Base-by-base conservation (phyloP, 2,888 invertebrate species). In the Lampropteryx suffumata region DNA sequence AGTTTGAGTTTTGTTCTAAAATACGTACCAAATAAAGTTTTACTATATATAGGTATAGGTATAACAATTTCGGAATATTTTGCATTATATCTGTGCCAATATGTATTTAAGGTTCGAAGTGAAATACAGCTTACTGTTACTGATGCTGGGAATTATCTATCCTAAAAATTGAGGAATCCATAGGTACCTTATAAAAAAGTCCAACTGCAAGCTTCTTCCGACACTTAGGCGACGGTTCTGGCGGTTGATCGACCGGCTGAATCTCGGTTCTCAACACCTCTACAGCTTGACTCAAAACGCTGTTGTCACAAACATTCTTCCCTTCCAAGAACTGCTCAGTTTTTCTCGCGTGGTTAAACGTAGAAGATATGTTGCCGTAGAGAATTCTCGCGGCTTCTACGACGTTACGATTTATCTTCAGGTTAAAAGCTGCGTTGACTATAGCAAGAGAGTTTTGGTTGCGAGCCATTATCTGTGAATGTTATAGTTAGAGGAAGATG, bases 361-460 rank as follows among this genome's bases (percentile, higher is more conserved):
- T 61, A 0, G 92, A 78, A 47, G 90, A 86, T 17, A 95, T 94
- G 28, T 94, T 94, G 0, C 95, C 95, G 59, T 91, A 94, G 1
- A 94, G 92, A 26, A 95, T 91, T 6, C 82, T 84, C 0, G 93
- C 93, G 1, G 56, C 64, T 51, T 69, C 68, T 39, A 79, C 68
- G 1, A 58, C 48, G 1, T 67, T 29, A 46, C 80, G 73, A 45
- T 81, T 73, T 3, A 94, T 55, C 69, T 93, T 90, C n/a, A 95
- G 68, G 0, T 94, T 82, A 64, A 95, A 95, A 0, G 93, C 95
- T 1, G 94, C 94, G 68, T 95, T 95, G 0, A 96, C 94, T 50
- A 94, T 93, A 0, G 95, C 95, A 65, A 95, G 92, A 0, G 95
- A 93, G 69, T 95, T 95, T 80, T 95, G 95, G 28, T 93, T 92